Conservation (phyloP, 2,113 vertebrate genomes). For the Aythya baeri region DNA sequence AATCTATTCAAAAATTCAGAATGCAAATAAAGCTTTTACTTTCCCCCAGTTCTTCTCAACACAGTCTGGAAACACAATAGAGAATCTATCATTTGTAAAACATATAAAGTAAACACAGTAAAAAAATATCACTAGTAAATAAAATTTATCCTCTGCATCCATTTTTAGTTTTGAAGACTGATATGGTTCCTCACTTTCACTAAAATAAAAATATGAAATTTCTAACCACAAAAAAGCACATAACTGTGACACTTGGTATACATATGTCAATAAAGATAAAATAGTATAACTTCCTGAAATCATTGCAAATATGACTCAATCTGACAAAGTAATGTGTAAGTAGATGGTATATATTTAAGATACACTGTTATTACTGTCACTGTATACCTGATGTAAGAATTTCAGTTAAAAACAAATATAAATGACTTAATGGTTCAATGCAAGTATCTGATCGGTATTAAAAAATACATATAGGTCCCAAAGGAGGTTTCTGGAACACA, state of each 20-base stretch:
- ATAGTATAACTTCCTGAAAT: not conserved
- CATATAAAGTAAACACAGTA: not conserved
- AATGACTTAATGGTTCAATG: not conserved
- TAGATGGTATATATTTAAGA: not conserved
- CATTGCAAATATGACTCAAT: not conserved
- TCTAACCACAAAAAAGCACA: not conserved
- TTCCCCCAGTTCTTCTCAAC: no score
- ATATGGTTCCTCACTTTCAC: not conserved
- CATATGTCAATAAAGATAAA: not conserved
- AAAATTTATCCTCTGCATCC: not conserved
- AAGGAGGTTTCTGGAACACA: not conserved
- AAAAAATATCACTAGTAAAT: not conserved
- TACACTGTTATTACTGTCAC: not conserved
- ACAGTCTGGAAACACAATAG: not conserved
- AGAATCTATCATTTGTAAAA: not conserved
- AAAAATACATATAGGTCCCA: not conserved
- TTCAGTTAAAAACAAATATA: not conserved
- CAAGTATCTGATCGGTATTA: not conserved
- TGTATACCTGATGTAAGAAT: not conserved
- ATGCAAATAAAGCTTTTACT: no score
- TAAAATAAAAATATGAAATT: not conserved
- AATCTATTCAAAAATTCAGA: not conserved
- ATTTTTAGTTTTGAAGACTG: not conserved
- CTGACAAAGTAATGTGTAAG: not conserved
- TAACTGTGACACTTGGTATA: not conserved